These are phyloP conservation scores for Palythoa caribaeorum DNA, from an alignment of 92 coral and sea anemone species.

Conservation along the genomic window DNA sequence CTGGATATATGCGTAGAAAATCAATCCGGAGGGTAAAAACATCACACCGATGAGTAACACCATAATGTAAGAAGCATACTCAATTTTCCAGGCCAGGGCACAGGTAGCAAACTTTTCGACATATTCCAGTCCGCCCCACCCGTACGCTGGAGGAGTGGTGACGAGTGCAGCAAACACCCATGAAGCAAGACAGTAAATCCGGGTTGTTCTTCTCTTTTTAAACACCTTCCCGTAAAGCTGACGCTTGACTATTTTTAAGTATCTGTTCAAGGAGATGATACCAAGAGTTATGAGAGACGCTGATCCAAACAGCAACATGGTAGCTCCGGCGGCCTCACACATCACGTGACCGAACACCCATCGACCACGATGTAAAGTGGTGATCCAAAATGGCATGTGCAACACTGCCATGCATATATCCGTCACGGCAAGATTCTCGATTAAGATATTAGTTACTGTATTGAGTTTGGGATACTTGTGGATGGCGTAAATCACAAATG, in stretches of 20 bases:
- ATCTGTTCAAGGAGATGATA: constrained; percentile 73
- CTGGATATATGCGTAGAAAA: constrained; percentile 75
- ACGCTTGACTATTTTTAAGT: constrained; percentile 69
- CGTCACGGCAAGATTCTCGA: constrained; percentile 78
- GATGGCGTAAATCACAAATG: constrained; percentile 71
- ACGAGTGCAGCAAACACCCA: constrained; percentile 72
- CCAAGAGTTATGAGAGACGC: constrained; percentile 81
- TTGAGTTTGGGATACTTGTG: constrained; percentile 70
- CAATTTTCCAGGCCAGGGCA: constrained; percentile 66
- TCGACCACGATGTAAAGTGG: constrained; percentile 64
- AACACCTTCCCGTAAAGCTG: constrained; percentile 59
- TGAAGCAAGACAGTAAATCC: constrained; percentile 36
- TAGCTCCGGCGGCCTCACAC: constrained; percentile 62
- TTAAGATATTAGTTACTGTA: constrained; percentile 72
- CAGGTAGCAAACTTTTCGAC: constrained; percentile 67
- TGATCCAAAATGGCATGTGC: constrained; percentile 86
- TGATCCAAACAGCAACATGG: constrained; percentile 73
- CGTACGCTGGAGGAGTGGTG: constrained; percentile 77
- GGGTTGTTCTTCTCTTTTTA: constrained; percentile 53
- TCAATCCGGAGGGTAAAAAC: constrained; percentile 61
- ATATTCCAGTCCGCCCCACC: constrained; percentile 77
- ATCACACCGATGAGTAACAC: constrained; percentile 58
- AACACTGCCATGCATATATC: constrained; percentile 79
- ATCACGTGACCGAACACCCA: constrained; percentile 71
- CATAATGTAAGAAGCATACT: constrained; percentile 61